Base-by-base conservation (phyloP, 2,888 invertebrate species). In the Watsonalla binaria region DNA sequence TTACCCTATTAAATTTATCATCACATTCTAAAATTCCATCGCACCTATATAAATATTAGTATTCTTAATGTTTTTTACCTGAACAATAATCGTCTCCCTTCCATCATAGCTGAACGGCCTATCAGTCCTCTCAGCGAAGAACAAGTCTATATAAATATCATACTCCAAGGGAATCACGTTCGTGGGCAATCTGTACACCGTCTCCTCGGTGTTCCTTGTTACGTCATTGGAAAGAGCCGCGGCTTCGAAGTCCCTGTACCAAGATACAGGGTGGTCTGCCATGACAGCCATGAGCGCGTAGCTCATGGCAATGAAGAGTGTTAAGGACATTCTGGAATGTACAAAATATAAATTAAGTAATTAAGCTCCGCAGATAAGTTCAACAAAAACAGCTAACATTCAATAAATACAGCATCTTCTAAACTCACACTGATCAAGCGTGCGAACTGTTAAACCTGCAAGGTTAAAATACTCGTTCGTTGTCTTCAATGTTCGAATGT, bases 51-150 rank as follows among this genome's bases (percentile, higher is more conserved):
- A 37, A 51, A 52, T 39, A 34, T n/a, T n/a, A n/a, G n/a, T n/a
- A 47, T 7, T 42, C n/a, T 46, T 37, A 9, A 46, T 9, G 35
- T 6, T 24, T 47, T 5, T 4, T 66, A 90, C 90, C 76, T 86
- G 76, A 56, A 90, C 75, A 47, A 74, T 59, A 47, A 90, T 84
- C 46, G 64, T 62, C 48, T 77, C 86, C 24, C 56, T 69, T 37
- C 90, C 90, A 62, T 88, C 85, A 60, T 79, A 90, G 61, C 82
- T 86, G 51, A 73, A 90, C 0, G 85, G 84, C 9, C 71, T 78
- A 6, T 84, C 80, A 2, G 68, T 63, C 45, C 78, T 74, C 55
- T 88, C 90, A 54, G 72, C 74, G 42, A 90, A 90, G 57, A 72
- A 88, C 0, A 90, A 66, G 60, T 90, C 86, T 6, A 90, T 79